Base-by-base conservation (phyloP, 2,888 invertebrate species). In the Drepanosiphum platanoidis region DNA sequence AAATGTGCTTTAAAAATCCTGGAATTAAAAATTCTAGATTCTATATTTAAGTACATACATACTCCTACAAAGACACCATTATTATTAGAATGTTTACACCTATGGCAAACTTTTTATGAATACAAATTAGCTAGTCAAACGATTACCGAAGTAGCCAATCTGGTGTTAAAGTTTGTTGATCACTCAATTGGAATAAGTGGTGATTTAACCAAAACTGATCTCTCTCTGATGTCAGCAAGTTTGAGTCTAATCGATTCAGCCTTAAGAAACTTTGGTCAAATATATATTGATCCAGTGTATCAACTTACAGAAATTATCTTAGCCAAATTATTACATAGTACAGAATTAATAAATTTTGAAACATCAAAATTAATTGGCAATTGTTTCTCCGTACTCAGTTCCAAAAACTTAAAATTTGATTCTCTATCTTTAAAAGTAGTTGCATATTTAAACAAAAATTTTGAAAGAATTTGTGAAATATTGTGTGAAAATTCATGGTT, bases 21-120 rank as follows among this genome's bases (percentile, higher is more conserved):
- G 27, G 84, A 84, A 77, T 36, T 84, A 13, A 84, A 84, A 77
- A 68, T 84, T 13, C n/a, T 84, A 58, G 77, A 84, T 77, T 77
- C 77, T 68, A 68, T 84, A 58, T 84, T 84, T 39, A 77, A 84
- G 15, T 84, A 84, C n/a, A 84, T 84, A 22, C 39, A 75, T 70
- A 58, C 22, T 75, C 84, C 84, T 11, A 52, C 34, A n/a, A 84
- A 84, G 18, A 84, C 68, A 13, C 84, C 68, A 8, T 68, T 84
- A 18, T 22, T 84, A 32, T 39, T 84, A 58, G 77, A 89, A 89
- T 90, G 91, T 88, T 91, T 92, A 86, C 91, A 92, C 88, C 90
- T 92, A 61, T 91, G 93, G 89, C 90, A 92, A 46, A 91, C 92
- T 86, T 89, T 93, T 36, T 87, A 93, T 9, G 90, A 91, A 87